These are phyloP conservation scores for Vanessa atalanta DNA, from an alignment of 1,140 invertebrate species.

Conservation along the genomic window DNA sequence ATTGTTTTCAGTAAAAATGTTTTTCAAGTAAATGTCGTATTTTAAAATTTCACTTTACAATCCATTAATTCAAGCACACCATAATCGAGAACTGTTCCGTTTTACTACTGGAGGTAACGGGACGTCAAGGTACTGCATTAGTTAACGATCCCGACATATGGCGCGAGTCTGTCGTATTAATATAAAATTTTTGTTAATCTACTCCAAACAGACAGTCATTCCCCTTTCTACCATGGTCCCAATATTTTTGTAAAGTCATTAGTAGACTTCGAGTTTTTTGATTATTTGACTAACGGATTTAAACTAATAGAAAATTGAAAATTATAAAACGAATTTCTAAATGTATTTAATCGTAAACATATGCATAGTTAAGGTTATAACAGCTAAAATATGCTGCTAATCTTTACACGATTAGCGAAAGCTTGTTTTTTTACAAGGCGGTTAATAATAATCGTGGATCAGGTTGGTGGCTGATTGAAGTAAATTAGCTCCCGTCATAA, in stretches of 20 bases:
- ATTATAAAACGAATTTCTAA: too few relatives aligned
- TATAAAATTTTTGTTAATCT: constrained; percentile 67
- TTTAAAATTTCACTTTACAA: too few relatives aligned
- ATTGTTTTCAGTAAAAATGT: too few relatives aligned
- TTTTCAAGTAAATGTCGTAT: too few relatives aligned
- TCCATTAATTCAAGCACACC: neutral
- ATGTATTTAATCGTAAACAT: neutral
- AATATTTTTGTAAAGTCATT: constrained; percentile 29
- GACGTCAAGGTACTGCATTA: constrained; percentile 23
- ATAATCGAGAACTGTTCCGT: neutral
- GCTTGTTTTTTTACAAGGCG: constrained; percentile 1
- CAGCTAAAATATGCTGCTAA: neutral
- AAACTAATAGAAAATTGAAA: neutral
- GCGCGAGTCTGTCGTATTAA: constrained; percentile 45
- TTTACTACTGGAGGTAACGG: constrained; percentile 12
- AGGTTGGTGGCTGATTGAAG: constrained; percentile 20
- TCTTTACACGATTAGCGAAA: constrained; percentile 2
- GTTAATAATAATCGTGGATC: constrained; percentile 12
- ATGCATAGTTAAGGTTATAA: neutral
- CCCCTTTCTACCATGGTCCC: constrained; percentile 22
- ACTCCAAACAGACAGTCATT: constrained; percentile 61
- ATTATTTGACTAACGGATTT: neutral
- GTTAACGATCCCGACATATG: constrained; percentile 65
- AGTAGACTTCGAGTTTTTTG: neutral
- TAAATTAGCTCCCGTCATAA: constrained; percentile 50